Evolutionary conservation across 2,797 vertebrate genomes (phyloP).

Genomic region (Myotis planiceps): DNA sequence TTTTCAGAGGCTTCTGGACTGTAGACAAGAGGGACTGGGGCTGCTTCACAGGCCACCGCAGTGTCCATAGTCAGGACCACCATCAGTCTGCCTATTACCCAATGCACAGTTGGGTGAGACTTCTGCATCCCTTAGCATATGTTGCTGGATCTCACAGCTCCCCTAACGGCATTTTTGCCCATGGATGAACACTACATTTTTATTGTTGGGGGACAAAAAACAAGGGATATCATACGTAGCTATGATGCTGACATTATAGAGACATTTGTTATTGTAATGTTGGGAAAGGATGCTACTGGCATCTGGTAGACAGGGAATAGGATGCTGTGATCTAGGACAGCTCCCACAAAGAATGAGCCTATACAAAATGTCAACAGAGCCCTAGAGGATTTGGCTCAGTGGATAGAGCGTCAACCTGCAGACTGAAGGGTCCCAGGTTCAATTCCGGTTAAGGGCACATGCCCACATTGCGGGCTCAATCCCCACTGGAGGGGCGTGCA

Average conservation of each 20-base stretch:
- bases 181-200: neutral
- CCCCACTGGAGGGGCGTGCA: no score
- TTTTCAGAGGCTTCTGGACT: neutral
- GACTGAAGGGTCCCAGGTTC: no score
- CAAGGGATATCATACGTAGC: neutral
- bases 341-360: neutral
- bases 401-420: no score
- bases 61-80: neutral
- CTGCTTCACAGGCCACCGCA: neutral
- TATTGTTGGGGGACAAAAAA: neutral
- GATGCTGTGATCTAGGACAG: neutral
- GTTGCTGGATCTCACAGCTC: neutral
- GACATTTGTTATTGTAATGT: neutral
- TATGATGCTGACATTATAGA: neutral
- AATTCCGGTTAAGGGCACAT: no score
- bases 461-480: no score
- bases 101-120: neutral
- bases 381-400: no score
- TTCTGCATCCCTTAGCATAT: neutral
- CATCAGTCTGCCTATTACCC: neutral
- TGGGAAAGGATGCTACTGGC: neutral
- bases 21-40: neutral
- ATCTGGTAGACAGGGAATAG: neutral
- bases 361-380: neutral
- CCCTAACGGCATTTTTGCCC: neutral